Evolutionary conservation across 2,113 vertebrate species (phyloP).

Genomic region (Oceanites oceanicus): DNA sequence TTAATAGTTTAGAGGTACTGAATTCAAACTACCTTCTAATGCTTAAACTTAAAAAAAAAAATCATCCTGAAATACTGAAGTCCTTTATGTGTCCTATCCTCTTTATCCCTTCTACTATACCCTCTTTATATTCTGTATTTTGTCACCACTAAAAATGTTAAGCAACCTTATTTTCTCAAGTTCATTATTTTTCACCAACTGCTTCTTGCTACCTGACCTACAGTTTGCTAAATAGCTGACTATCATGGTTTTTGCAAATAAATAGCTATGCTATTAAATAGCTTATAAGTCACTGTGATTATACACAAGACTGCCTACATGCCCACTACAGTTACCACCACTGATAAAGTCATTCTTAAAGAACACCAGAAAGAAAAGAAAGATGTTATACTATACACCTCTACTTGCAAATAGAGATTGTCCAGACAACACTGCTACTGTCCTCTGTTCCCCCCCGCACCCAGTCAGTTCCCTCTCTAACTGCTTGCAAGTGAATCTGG

Average conservation of each 20-base stretch:
- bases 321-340: not conserved
- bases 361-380: not conserved
- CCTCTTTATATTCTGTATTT: not conserved
- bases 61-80: not conserved
- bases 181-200: not conserved
- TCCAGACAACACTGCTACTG: not conserved
- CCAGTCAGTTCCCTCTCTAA: not conserved
- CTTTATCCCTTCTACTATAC: not conserved
- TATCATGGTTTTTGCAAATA: not conserved
- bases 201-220: not conserved
- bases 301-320: not conserved
- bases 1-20: not conserved
- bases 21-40: not conserved
- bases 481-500: not conserved
- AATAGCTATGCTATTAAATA: not conserved
- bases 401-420: not conserved
- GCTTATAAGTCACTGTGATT: not conserved
- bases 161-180: not conserved
- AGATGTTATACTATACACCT: not conserved
- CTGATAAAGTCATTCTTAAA: not conserved
- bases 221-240: not conserved
- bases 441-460: accelerated
- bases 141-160: not conserved
- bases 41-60: not conserved
- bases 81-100: not conserved